A percentile compares a stretch with the other conserved stretches of the same genome.
phyloP scores from a whole-genome alignment of 2,113 vertebrate species.

The Dasyornis broadbenti region DNA sequence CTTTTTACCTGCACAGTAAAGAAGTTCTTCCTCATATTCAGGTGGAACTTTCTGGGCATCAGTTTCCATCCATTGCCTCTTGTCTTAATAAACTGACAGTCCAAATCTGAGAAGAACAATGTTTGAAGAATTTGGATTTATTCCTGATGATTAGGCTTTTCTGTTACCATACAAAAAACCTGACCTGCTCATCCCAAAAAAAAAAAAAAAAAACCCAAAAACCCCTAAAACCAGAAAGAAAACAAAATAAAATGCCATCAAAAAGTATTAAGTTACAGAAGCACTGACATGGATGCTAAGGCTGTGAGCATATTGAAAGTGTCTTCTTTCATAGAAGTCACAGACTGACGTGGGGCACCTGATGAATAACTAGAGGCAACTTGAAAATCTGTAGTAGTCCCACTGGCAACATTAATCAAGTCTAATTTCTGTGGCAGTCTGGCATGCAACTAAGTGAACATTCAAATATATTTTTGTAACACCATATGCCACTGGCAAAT shows the following conservation, averaged over 20 bases:
- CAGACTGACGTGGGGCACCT: neutral
- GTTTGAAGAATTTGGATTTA: neutral
- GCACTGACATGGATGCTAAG: neutral
- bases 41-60: neutral
- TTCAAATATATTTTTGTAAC: conserved; percentile 29
- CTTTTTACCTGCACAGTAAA: neutral
- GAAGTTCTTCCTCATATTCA: neutral
- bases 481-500: neutral
- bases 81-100: neutral
- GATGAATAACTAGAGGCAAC: neutral
- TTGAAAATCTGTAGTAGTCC: neutral
- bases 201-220: too few relatives aligned
- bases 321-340: neutral
- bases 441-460: neutral
- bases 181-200: fast-evolving
- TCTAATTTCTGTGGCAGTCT: neutral
- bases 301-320: neutral
- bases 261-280: neutral
- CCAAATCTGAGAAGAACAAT: neutral
- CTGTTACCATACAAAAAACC: neutral
- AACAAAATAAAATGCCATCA: neutral
- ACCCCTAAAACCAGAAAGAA: neutral
- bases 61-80: neutral
- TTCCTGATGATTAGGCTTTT: neutral
- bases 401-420: neutral